Evolutionary conservation across 2,113 vertebrate species (phyloP).

Genomic region (Melanerpes formicivorus): DNA sequence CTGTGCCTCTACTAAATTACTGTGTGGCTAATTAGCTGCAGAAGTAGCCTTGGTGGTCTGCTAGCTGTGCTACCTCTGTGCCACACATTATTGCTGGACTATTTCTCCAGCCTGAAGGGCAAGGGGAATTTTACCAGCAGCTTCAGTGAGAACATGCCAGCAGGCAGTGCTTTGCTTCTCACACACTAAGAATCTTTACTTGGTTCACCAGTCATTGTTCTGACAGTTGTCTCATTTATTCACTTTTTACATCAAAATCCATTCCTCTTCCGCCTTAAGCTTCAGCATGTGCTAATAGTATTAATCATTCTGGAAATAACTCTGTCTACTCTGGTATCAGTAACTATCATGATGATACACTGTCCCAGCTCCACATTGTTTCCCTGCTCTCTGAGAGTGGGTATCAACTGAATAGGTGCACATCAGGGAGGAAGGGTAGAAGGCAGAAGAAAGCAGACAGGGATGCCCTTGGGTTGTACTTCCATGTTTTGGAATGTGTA

Average conservation of each 20-base stretch:
- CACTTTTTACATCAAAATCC: slow-evolving; percentile 63
- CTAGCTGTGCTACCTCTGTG: background rate
- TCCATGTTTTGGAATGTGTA: background rate
- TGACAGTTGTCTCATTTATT: slow-evolving; percentile 68
- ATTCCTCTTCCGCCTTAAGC: slow-evolving; percentile 50
- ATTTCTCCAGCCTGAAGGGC: slow-evolving; percentile 18
- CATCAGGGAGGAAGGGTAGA: background rate
- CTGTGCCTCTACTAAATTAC: background rate
- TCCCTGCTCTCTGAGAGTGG: background rate
- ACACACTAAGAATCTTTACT: background rate
- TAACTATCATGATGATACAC: background rate
- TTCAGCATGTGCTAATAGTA: slow-evolving; percentile 55
- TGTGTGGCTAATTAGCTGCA: background rate
- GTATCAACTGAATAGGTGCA: background rate
- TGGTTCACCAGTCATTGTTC: slow-evolving; percentile 54
- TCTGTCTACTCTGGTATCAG: slow-evolving; percentile 41
- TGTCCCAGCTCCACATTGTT: background rate
- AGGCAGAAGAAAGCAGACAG: background rate
- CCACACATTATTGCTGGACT: background rate
- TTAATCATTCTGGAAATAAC: slow-evolving; percentile 66
- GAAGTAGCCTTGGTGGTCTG: background rate
- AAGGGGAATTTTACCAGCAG: slow-evolving; percentile 15
- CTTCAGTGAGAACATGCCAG: slow-evolving; percentile 6
- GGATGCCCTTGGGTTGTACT: background rate
- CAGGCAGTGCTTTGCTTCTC: slow-evolving; percentile 17